Conservation (phyloP, 2,888 invertebrate genomes). For the Sicus ferrugineus region DNA sequence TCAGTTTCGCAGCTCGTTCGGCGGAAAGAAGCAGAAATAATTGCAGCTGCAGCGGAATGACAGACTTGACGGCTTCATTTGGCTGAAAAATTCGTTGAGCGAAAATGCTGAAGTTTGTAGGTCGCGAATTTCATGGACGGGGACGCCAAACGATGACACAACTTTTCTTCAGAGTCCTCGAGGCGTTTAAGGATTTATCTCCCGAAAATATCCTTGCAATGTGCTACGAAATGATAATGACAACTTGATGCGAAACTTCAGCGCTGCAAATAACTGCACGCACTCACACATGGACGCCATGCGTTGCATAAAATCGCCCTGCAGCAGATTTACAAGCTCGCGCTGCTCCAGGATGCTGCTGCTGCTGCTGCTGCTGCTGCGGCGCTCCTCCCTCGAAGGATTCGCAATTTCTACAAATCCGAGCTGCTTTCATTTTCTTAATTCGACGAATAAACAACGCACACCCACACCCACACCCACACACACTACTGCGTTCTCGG, state of each 20-base stretch:
- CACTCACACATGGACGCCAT: no score
- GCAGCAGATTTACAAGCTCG: not conserved
- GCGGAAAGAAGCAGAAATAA: not conserved
- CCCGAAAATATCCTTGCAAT: no score
- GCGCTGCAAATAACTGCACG: not conserved
- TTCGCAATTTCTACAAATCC: not conserved
- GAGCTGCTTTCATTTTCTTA: conserved; percentile 4
- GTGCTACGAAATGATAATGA: not conserved
- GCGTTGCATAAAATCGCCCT: not conserved
- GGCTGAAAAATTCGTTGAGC: not conserved
- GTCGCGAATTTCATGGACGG: no score
- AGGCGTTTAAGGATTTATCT: no score
- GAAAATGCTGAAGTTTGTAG: not conserved
- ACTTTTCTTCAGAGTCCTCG: no score
- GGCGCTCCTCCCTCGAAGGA: not conserved
- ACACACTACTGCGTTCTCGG: conserved; percentile 8
- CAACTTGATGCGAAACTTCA: not conserved
- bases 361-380: not conserved
- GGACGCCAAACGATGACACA: no score
- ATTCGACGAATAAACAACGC: conserved; percentile 16
- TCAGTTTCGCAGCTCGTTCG: not conserved
- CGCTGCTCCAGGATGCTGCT: not conserved
- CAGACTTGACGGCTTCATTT: not conserved
- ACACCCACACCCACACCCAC: conserved; percentile 18
- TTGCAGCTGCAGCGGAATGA: not conserved